Conservation (phyloP, 2,888 invertebrate genomes). For the Hesperia comma region DNA sequence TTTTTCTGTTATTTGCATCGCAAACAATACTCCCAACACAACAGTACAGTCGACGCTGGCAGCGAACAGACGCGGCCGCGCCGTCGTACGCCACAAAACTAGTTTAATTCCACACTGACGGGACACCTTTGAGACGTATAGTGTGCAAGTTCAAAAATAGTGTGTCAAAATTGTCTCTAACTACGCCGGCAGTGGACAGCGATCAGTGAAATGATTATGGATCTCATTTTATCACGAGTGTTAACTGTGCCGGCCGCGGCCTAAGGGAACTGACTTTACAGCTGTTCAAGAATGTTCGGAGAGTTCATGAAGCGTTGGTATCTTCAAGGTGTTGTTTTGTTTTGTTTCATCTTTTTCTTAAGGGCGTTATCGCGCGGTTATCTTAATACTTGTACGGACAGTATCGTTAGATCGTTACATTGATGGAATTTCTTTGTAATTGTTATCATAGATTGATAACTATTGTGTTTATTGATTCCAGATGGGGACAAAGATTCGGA, state of each 20-base stretch:
- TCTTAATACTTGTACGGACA: slow-evolving; percentile 12
- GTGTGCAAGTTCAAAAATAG: slow-evolving; percentile 30
- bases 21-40: slow-evolving; percentile 67
- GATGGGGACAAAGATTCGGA: slow-evolving; percentile 83
- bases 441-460: slow-evolving; percentile 51
- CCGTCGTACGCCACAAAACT: slow-evolving; percentile 48
- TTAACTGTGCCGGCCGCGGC: slow-evolving; percentile 66
- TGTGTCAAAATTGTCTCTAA: slow-evolving; percentile 40
- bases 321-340: slow-evolving; percentile 66
- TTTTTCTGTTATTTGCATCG: slow-evolving; percentile 76
- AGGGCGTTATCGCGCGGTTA: slow-evolving; percentile 11
- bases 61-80: slow-evolving; percentile 64
- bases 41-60: slow-evolving; percentile 54
- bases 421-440: slow-evolving; percentile 30
- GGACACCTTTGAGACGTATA: slow-evolving; percentile 18
- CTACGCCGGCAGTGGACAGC: slow-evolving; percentile 34
- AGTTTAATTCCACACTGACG: slow-evolving; percentile 26
- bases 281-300: slow-evolving; percentile 70
- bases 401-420: slow-evolving; percentile 28
- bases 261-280: slow-evolving; percentile 60
- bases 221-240: slow-evolving; percentile 63
- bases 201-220: slow-evolving; percentile 54
- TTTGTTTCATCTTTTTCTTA: slow-evolving; percentile 29
- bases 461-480: slow-evolving; percentile 55
- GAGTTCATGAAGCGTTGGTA: slow-evolving; percentile 79